Base-by-base conservation (phyloP, 1,140 invertebrate genomes). In the Trypoxylus dichotomus region DNA sequence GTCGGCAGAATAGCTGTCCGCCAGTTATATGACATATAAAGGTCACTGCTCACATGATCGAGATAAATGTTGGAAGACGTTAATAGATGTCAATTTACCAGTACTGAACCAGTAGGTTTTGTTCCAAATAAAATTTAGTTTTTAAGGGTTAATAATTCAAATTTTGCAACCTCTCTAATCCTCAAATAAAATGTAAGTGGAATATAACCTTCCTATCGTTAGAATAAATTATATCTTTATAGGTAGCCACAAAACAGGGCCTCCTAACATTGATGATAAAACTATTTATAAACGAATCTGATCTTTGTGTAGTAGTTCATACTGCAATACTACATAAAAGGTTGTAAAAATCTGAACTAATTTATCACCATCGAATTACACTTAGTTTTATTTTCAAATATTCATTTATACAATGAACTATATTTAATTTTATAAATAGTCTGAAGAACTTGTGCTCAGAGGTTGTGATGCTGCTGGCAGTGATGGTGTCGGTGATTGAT, bases 201-300 rank as follows among this genome's bases (percentile, higher is more conserved):
- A 58, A 58, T 58, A 58, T 58, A 58, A 58, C 54, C 13, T 58
- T 3, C 13, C 54, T 58, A n/a, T 58, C 54, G 19, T 58, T 58
- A 58, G 54, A 58, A 21, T 58, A 58, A 58, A 58, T 58, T 58
- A 58, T 21, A 21, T 58, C 6, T 58, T 58, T 58, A 58, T 58
- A 58, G 54, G 19, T 58, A 58, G 15, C 54, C 15, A 15, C 54
- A 58, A 58, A 58, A 58, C 54, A 7, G 6, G 54, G 54, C 54
- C 6, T n/a, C 54, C 54, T 58, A 58, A 58, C 54, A 58, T 58
- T 58, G 54, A 58, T 58, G 6, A n/a, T 15, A 58, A 58, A 58
- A 58, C 54, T 58, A 58, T 21, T 58, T 58, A 58, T 58, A 58
- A 58, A 58, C 54, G 54, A 58, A 58, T 58, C 54, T 58, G 54